Percentiles rank a stretch among this genome's conserved stretches.
These are phyloP conservation scores for Papilio machaon DNA, from an alignment of 1,140 invertebrate species.

Conservation along the genomic window DNA sequence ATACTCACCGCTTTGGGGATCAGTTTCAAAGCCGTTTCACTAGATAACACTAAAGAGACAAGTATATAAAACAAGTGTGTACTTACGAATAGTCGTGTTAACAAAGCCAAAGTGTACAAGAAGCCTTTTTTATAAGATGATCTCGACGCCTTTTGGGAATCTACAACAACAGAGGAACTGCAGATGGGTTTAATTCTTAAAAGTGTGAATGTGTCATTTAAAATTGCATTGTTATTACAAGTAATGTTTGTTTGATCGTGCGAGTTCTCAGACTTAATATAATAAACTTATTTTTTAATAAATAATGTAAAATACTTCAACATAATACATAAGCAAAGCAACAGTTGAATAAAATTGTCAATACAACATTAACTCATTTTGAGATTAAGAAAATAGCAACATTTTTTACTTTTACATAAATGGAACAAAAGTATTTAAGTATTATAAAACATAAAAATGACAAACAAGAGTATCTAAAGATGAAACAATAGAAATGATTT, in stretches of 20 bases:
- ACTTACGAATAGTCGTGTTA: neutral
- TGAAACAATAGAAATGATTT: slow-evolving; percentile 6
- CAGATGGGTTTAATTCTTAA: too few species aligned
- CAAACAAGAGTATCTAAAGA: neutral
- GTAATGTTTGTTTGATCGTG: too few species aligned
- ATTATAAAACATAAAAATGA: neutral
- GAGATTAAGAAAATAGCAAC: neutral
- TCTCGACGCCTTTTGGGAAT: too few species aligned
- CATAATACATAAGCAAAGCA: neutral
- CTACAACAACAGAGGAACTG: too few species aligned
- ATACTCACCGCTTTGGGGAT: slow-evolving; percentile 1
- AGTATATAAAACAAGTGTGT: neutral
- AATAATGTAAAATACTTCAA: too few species aligned
- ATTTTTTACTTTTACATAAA: neutral
- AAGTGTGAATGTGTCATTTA: too few species aligned
- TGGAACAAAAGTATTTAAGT: neutral
- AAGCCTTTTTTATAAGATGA: too few species aligned
- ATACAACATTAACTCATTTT: neutral
- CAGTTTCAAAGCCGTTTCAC: neutral
- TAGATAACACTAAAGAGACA: neutral
- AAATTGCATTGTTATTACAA: too few species aligned
- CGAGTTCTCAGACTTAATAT: neutral
- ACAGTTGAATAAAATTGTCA: neutral
- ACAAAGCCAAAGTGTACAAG: too few species aligned
- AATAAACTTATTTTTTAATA: neutral